Conservation (phyloP, 2,113 vertebrate genomes). For the Pan troglodytes region NHGRI_mPanTro3-v2.1_pri NC_072410.2:82576001-82576500, state of each 20-base stretch:
- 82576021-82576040: not conserved
- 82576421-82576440: not conserved
- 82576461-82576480: not conserved
- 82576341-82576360: not conserved
- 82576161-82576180: conserved; percentile 73
- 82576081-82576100: not conserved
- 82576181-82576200: accelerated
- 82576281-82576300: conserved; percentile 87
- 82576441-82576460: not conserved
- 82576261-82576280: conserved; percentile 90
- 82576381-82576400: not conserved
- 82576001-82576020: not conserved
- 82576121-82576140: conserved; percentile 41
- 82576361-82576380: not conserved
- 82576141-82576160: conserved; percentile 53
- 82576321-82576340: conserved; percentile 6
- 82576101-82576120: not conserved
- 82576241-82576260: conserved; percentile 92
- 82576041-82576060: not conserved
- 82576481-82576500: not conserved
- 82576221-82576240: conserved; percentile 83
- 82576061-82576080: not conserved
- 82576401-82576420: not conserved
- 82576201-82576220: conserved; percentile 67
- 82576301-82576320: conserved; percentile 88